Conservation (phyloP, 1,140 invertebrate species). For the Zaprionus taronus region DNA sequence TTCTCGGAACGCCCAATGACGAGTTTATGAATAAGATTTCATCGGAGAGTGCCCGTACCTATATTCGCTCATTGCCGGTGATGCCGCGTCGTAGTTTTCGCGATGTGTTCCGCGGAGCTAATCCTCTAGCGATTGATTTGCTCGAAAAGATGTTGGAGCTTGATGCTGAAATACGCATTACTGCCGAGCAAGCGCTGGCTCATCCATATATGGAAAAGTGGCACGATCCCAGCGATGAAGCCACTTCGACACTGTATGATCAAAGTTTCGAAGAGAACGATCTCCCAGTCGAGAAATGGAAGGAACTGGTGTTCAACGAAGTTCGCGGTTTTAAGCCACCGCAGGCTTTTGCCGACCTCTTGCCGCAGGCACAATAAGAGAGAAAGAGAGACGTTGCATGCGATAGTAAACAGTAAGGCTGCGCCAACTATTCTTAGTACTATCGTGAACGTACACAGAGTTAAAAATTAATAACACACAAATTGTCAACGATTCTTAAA, state of each 20-base stretch:
- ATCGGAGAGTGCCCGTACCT: constrained; percentile 96
- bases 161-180: constrained; percentile 96
- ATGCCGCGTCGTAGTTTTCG: constrained; percentile 96
- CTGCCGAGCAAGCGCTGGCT: constrained; percentile 96
- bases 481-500: neutral
- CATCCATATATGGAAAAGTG: constrained; percentile 95
- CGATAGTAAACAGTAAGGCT: constrained; percentile 7
- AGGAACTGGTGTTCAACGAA: constrained; percentile 93
- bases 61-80: constrained; percentile 95
- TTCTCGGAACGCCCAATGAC: constrained; percentile 95
- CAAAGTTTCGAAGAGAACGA: constrained; percentile 98
- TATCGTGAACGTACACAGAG: constrained; percentile 1
- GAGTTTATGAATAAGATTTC: constrained; percentile 98
- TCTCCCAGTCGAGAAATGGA: constrained; percentile 97
- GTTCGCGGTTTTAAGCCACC: constrained; percentile 90
- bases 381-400: constrained; percentile 4
- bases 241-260: constrained; percentile 94
- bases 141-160: constrained; percentile 98
- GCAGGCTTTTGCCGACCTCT: constrained; percentile 70
- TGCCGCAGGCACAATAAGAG: constrained; percentile 63
- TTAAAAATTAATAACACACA: neutral
- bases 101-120: constrained; percentile 95
- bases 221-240: constrained; percentile 97
- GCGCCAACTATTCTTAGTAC: neutral
- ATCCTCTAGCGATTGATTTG: constrained; percentile 96